phyloP scores from a whole-genome alignment of 1,140 invertebrate genomes.

The Akabosia matsudoensis region DNA sequence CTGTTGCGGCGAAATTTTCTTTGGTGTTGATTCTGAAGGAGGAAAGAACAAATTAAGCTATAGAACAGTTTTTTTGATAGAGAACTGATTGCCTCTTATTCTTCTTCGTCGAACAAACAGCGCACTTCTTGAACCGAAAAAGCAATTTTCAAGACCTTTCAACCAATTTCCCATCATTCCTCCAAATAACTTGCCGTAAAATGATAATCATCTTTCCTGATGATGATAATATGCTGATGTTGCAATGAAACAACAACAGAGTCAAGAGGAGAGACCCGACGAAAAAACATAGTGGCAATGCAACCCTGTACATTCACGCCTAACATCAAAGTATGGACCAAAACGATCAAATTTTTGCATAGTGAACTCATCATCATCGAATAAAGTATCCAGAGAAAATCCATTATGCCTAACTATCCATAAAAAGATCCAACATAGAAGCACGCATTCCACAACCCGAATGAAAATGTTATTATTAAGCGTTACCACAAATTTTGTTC shows the following conservation, averaged over 20 bases:
- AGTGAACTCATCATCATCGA: neutral
- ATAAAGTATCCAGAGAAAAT: neutral
- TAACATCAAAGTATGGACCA: neutral
- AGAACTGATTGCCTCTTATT: neutral
- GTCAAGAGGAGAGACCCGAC: neutral
- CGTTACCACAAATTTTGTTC: neutral
- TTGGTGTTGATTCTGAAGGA: neutral
- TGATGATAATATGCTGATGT: neutral
- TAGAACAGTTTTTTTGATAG: neutral
- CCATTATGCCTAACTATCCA: neutral
- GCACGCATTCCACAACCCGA: neutral
- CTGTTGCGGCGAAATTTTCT: neutral
- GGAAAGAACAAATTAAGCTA: neutral
- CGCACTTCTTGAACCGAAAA: slow-evolving; percentile 4
- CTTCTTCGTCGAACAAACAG: neutral
- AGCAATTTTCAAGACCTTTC: slow-evolving; percentile 23
- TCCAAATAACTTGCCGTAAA: slow-evolving; percentile 10
- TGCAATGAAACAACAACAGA: neutral
- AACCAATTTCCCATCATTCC: slow-evolving; percentile 21
- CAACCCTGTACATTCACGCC: neutral
- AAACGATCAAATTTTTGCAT: neutral
- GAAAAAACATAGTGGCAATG: neutral
- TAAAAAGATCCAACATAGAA: too few relatives aligned
- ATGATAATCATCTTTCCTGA: slow-evolving; percentile 20
- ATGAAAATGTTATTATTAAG: slow-evolving; percentile 19